Conservation (phyloP, 2,888 invertebrate genomes). For the Chrysolina americana region DNA sequence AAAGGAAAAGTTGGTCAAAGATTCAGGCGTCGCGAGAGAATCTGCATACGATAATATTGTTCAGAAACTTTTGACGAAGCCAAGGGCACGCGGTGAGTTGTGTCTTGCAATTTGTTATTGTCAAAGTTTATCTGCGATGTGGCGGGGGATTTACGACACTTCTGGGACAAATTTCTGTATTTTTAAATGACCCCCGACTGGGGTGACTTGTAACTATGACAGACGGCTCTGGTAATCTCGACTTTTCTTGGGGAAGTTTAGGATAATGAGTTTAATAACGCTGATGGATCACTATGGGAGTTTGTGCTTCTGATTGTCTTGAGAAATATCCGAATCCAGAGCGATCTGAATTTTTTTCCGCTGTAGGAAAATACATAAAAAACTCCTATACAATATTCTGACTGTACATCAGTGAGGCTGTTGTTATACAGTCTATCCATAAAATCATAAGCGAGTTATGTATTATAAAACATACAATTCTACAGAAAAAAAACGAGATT, state of each 20-base stretch:
- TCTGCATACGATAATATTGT: conserved; percentile 91
- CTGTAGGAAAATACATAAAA: neutral
- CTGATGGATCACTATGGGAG: neutral
- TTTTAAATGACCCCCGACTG: neutral
- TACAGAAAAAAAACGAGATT: no score
- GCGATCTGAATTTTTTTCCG: neutral
- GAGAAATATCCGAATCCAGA: neutral
- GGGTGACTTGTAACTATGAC: neutral
- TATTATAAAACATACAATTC: no score
- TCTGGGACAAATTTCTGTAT: neutral
- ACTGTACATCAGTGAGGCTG: no score
- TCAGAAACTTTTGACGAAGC: conserved; percentile 85
- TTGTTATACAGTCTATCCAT: no score
- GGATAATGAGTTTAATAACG: conserved; percentile 6
- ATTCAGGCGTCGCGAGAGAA: conserved; percentile 94
- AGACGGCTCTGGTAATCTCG: neutral
- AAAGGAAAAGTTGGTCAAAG: conserved; percentile 94
- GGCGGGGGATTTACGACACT: neutral
- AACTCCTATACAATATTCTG: neutral
- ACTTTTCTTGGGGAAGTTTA: neutral
- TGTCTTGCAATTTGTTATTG: conserved; percentile 5
- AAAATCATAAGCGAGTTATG: no score
- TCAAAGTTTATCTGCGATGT: neutral
- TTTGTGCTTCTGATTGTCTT: neutral
- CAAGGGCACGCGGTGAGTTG: conserved; percentile 87